Evolutionary conservation across 2,888 invertebrate genomes (phyloP), one percentile per base, ranked within the genome.

Genomic region (Phortica okadai): DNA sequence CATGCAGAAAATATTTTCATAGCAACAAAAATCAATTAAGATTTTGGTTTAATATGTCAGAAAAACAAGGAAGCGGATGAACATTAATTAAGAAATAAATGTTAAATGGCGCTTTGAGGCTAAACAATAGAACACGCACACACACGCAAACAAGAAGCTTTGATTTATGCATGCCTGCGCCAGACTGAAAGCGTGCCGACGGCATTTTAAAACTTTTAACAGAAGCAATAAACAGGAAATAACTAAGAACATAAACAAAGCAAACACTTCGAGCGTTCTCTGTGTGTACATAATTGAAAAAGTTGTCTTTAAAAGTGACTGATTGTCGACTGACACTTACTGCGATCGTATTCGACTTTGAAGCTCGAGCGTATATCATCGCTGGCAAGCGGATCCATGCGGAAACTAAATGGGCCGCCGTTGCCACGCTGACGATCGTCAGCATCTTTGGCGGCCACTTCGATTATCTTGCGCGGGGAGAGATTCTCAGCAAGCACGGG

Each of bases 291-390:
- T 64, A 64, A 25, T 64, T 64, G 64, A 64, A 64, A 33, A 14
- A 50, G 14, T 11, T 50, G 50, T 50, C 10, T 25, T 21, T 59
- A 11, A 56, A 56, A 54, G 2, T 6, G 21, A 59, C n/a, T 21
- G 16, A n/a, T 41, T 54, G 8, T 10, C 25, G 3, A 0, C 21
- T 76, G 58, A 2, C 76, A 93, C 95, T 93, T 91, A 96, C 96
- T 97, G 92, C 97, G 97, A 92, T 98, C 97, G 92, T 98, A 98
- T 91, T 97, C 97, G 74, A 99, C 97, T 93, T 97, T 97, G 91
- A 99, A 98, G 66, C 97, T 97, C 21, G 97, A 96, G 89, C 96
- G 94, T 83, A 98, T 97, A 79, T 97, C 95, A 90, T 98, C 98
- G 89, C 96, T 97, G 6, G 97, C 97, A 83, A 96, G 95, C 0